A percentile compares a stretch with the other conserved stretches of the same genome.
phyloP scores from a whole-genome alignment of 2,888 invertebrate genomes.

The Acrobeloides nanus region DNA sequence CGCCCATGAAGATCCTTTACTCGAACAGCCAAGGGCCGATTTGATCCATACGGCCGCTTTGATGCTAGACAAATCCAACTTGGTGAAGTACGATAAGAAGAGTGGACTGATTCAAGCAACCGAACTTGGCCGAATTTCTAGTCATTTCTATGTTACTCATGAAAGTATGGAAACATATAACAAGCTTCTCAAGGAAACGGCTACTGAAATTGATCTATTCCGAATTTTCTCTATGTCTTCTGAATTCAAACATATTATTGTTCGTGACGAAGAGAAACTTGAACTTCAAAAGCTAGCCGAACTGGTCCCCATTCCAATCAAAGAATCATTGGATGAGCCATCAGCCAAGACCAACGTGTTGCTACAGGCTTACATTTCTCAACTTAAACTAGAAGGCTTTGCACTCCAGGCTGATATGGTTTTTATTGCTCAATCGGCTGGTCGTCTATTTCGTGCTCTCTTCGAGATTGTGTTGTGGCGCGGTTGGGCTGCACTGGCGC shows the following conservation, averaged over 20 bases:
- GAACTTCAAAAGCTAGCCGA: slow-evolving; percentile 90
- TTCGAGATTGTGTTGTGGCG: slow-evolving; percentile 85
- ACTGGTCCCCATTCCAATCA: slow-evolving; percentile 94
- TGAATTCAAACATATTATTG: slow-evolving; percentile 69
- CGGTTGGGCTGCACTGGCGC: slow-evolving; percentile 94
- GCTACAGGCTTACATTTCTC: slow-evolving; percentile 83
- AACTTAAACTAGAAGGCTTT: slow-evolving; percentile 93
- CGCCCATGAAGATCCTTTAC: slow-evolving; percentile 70
- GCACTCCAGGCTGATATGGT: slow-evolving; percentile 99
- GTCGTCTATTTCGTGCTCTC: slow-evolving; percentile 85
- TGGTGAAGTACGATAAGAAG: slow-evolving; percentile 88
- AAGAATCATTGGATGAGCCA: slow-evolving; percentile 94
- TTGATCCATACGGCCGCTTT: slow-evolving; percentile 87
- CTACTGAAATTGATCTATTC: slow-evolving; percentile 94
- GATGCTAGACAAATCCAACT: slow-evolving; percentile 81
- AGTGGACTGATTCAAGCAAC: slow-evolving; percentile 81
- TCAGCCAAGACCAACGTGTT: slow-evolving; percentile 69
- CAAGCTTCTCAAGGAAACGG: slow-evolving; percentile 85
- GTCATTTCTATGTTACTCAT: slow-evolving; percentile 94
- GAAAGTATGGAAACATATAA: slow-evolving; percentile 95
- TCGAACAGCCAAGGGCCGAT: slow-evolving; percentile 86
- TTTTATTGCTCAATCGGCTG: slow-evolving; percentile 93
- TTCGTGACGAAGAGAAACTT: slow-evolving; percentile 75
- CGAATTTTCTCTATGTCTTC: slow-evolving; percentile 92
- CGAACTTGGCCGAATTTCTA: slow-evolving; percentile 90